A percentile compares a stretch with the other conserved stretches of the same genome.
phyloP scores from a whole-genome alignment of 2,113 vertebrate genomes.

The Siphamia tubifer region DNA sequence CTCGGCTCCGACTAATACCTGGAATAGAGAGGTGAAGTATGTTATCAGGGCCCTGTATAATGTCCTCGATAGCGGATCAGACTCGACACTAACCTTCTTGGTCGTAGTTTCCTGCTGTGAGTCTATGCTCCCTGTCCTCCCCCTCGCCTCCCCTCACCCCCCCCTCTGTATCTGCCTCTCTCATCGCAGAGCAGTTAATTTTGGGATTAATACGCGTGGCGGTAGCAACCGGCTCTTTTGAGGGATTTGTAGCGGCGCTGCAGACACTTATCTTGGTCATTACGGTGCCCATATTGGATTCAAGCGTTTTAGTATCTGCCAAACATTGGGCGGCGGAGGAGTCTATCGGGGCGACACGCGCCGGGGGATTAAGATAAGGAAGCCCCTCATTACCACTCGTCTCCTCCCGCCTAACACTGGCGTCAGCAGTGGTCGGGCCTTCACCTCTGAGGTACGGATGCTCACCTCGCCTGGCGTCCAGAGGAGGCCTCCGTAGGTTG shows the following conservation, averaged over 20 bases:
- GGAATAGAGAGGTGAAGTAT: slow-evolving; percentile 30
- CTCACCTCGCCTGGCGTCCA: slow-evolving; percentile 6
- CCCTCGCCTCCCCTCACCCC: slow-evolving; percentile 54
- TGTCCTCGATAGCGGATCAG: slow-evolving; percentile 50
- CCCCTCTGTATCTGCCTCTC: slow-evolving; percentile 75
- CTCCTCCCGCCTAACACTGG: slow-evolving; percentile 66
- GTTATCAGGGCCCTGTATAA: slow-evolving; percentile 52
- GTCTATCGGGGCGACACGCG: slow-evolving; percentile 80
- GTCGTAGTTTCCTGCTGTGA: slow-evolving; percentile 57
- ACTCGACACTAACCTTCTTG: slow-evolving; percentile 74
- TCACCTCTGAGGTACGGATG: slow-evolving; percentile 62
- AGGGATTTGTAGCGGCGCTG: slow-evolving; percentile 83
- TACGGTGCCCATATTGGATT: slow-evolving; percentile 83
- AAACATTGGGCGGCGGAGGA: slow-evolving; percentile 71
- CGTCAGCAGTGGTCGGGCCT: slow-evolving; percentile 54
- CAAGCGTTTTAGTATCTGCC: slow-evolving; percentile 79
- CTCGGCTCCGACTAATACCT: slow-evolving; percentile 52
- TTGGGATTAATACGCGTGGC: slow-evolving; percentile 79
- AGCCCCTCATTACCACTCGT: slow-evolving; percentile 74
- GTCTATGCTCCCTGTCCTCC: slow-evolving; percentile 58
- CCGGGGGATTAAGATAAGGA: slow-evolving; percentile 84
- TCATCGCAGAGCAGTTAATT: slow-evolving; percentile 81
- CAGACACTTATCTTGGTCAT: slow-evolving; percentile 85
- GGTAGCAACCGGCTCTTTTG: slow-evolving; percentile 78
- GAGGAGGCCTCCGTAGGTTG: slow-evolving; percentile 20